Base-by-base conservation (phyloP, 30 jellyfish, hydroid and myxozoan species). In the Calvadosia cruxmelitensis region DNA sequence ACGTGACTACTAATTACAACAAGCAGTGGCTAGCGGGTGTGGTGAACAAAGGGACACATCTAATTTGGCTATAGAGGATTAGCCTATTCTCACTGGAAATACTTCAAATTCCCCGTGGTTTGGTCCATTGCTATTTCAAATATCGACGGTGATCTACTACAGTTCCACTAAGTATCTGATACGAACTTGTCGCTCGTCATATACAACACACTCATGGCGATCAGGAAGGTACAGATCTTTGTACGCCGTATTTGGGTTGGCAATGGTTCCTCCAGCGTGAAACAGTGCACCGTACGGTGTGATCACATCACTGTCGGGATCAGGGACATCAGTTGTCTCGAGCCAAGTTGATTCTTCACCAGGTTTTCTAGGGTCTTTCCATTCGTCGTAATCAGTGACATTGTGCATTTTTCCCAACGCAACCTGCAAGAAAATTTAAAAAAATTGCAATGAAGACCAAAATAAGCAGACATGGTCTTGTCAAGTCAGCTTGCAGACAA, bases 271-370 rank as follows among this genome's bases (percentile, higher is more conserved):
- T 33, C 92, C 92, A 50, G 49, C 30, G 32, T 30, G 62, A 3
- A 78, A 67, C 36, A 50, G 69, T 7, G 92, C 92, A 1, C 92
- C 92, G 52, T 68, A 78, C 32, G 92, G 92, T 3, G 82, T 78
- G 20, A 52, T 34, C 33, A 30, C 53, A 30, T 68, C 77, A 33
- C 35, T 23, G 2, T 33, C 50, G 29, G 92, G 92, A 35, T 78
- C 73, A 31, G 92, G 82, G 16, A 78, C 42, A 1, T 68, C 67
- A 0, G 10, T 42, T 42, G 57, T 42, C 57, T 42, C 57, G 20
- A 42, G 15, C 57, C 57, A 42, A 42, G 57, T 42, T 5, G 57
- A 42, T 10, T 42, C 57, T 5, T 42, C 57, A 5, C 57, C 57
- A 5, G 10, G 15, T 5, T 42, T 20, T 42, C 57, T 10, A 5